A percentile compares a stretch with the other conserved stretches of the same genome.
These are phyloP conservation scores for Sterrhoptilus dennistouni DNA, from an alignment of 2,113 vertebrate species.

Conservation along the genomic window DNA sequence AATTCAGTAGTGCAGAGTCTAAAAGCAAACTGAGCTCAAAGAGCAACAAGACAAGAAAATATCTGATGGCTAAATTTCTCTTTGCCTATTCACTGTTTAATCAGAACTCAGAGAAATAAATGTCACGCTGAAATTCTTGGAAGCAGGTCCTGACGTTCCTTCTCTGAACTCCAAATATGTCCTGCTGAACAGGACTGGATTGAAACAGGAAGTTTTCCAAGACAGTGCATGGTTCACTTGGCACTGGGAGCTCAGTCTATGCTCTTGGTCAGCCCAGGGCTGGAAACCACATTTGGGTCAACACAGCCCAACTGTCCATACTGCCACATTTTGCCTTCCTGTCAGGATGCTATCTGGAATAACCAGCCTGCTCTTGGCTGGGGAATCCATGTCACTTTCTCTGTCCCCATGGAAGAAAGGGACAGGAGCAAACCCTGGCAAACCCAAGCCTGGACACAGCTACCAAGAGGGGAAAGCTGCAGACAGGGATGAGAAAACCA, in stretches of 20 bases:
- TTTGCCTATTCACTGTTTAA: background rate
- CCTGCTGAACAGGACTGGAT: background rate
- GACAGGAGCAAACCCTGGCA: background rate
- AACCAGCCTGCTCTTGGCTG: background rate
- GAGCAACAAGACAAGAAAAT: background rate
- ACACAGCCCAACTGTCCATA: background rate
- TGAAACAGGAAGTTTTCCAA: background rate
- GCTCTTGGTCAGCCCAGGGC: background rate
- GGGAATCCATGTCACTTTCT: background rate
- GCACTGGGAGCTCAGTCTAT: background rate
- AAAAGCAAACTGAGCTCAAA: background rate
- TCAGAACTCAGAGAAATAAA: background rate
- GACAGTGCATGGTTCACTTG: background rate
- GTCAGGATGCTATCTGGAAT: background rate
- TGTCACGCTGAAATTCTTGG: background rate
- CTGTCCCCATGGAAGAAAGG: background rate
- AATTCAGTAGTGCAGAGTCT: background rate
- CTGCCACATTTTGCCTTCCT: background rate
- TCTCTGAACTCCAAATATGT: background rate
- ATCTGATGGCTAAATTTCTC: background rate
- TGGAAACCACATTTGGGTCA: background rate
- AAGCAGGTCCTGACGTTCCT: background rate
- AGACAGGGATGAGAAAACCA: background rate
- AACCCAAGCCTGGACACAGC: background rate
- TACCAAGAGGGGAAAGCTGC: background rate